Conservation (phyloP, 2,888 invertebrate genomes). For the Eurois occulta region DNA sequence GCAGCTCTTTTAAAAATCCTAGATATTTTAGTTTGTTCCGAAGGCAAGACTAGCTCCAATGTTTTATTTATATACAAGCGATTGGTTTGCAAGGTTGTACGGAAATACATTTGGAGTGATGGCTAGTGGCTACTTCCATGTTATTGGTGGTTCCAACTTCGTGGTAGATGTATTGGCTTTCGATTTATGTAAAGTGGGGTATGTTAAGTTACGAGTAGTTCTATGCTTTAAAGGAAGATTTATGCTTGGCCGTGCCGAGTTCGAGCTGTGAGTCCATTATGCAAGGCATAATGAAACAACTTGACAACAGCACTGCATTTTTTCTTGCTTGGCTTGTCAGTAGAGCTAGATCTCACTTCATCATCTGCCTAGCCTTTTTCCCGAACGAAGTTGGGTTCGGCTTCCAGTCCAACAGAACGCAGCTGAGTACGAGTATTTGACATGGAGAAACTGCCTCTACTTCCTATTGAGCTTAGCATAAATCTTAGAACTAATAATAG, state of each 20-base stretch:
- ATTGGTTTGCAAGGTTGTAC: constrained; percentile 4
- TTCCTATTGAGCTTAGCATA: too few species aligned
- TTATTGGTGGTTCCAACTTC: constrained; percentile 1
- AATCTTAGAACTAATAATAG: too few species aligned
- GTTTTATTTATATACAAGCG: constrained; percentile 42
- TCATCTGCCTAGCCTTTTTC: neutral
- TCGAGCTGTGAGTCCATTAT: neutral
- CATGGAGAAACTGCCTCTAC: too few species aligned
- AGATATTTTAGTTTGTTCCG: constrained; percentile 21
- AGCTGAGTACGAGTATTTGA: too few species aligned
- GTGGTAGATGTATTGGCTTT: constrained; percentile 15
- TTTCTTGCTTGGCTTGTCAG: neutral
- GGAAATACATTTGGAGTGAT: constrained; percentile 25
- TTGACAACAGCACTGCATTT: neutral
- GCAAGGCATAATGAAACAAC: neutral
- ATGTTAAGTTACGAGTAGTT: constrained; percentile 1
- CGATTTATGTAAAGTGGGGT: neutral
- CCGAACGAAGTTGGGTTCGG: neutral
- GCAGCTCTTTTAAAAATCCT: constrained; percentile 27
- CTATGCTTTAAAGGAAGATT: neutral
- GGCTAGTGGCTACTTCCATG: constrained; percentile 29
- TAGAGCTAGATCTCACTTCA: neutral
- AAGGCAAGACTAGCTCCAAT: constrained; percentile 8
- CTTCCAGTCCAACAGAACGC: too few species aligned
- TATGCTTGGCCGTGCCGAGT: neutral